A percentile compares a stretch with the other conserved stretches of the same genome.
Evolutionary conservation across 2,888 invertebrate genomes (phyloP).

Genomic region (Lasius fuliginosus): DNA sequence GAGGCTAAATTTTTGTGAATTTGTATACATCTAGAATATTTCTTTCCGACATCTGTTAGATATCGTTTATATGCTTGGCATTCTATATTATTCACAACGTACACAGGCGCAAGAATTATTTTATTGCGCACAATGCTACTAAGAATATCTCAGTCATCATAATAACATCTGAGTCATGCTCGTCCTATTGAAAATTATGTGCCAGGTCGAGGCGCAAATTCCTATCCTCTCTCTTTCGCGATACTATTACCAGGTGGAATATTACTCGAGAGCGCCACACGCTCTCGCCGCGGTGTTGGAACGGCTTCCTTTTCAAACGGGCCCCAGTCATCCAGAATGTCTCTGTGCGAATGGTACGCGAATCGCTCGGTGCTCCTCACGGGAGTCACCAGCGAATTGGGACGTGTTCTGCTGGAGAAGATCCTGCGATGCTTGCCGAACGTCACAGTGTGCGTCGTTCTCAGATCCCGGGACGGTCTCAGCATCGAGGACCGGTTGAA

Average conservation of each 20-base stretch:
- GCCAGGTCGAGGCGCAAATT: too few relatives aligned
- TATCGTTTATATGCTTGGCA: background rate
- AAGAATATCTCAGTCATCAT: background rate
- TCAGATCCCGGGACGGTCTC: constrained; percentile 72
- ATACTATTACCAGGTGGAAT: background rate
- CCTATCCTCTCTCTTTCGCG: background rate
- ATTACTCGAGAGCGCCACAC: background rate
- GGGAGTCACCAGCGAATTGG: constrained; percentile 81
- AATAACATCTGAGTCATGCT: background rate
- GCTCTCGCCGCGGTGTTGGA: background rate
- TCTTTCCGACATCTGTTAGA: background rate
- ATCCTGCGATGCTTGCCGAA: constrained; percentile 78
- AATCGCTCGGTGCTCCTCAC: constrained; percentile 80
- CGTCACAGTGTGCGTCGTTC: constrained; percentile 74
- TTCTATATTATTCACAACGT: constrained; percentile 1
- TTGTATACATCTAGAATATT: background rate
- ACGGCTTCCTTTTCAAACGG: constrained; percentile 16
- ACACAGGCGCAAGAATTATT: background rate
- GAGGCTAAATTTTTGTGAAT: background rate
- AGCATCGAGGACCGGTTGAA: constrained; percentile 77
- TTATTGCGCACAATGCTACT: background rate
- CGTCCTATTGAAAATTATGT: background rate
- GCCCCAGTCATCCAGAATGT: constrained; percentile 77
- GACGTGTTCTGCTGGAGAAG: constrained; percentile 80
- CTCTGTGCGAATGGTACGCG: constrained; percentile 81